Percentiles rank a stretch among this genome's conserved stretches.
Evolutionary conservation across 1,140 invertebrate genomes (phyloP).

Genomic region (Whitmania pigra): DNA sequence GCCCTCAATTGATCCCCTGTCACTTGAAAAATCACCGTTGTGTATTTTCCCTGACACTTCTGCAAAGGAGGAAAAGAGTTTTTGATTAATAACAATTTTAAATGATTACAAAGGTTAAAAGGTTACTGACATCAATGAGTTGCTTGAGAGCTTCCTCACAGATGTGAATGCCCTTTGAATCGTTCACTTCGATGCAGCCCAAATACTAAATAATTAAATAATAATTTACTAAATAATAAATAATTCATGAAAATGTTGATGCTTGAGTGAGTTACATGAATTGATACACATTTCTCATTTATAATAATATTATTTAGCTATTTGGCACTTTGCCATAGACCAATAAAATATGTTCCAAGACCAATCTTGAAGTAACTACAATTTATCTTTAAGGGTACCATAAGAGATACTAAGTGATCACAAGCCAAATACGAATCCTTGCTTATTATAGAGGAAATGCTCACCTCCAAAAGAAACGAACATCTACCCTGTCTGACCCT

Average conservation of each 20-base stretch:
- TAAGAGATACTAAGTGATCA: too few relatives aligned
- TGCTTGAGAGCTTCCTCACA: slow-evolving; percentile 92
- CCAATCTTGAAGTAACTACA: too few relatives aligned
- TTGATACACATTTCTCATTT: too few relatives aligned
- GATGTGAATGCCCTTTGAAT: slow-evolving; percentile 96
- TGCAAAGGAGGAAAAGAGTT: background rate
- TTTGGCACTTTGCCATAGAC: too few relatives aligned
- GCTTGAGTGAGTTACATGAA: background rate
- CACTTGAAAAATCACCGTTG: slow-evolving; percentile 64
- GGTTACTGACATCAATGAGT: background rate
- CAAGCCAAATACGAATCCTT: background rate
- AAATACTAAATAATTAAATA: slow-evolving; percentile 74
- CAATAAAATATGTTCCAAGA: too few relatives aligned
- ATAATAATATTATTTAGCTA: too few relatives aligned
- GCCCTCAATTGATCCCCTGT: slow-evolving; percentile 91
- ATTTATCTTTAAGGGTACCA: too few relatives aligned
- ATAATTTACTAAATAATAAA: too few relatives aligned
- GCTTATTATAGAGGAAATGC: slow-evolving; percentile 19
- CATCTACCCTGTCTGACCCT: slow-evolving; percentile 88
- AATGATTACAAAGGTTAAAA: too few relatives aligned
- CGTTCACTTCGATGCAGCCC: slow-evolving; percentile 96
- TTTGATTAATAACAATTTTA: too few relatives aligned
- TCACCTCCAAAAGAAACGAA: slow-evolving; percentile 84
- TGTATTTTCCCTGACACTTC: slow-evolving; percentile 36
- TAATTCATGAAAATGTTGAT: slow-evolving; percentile 26